Percentiles rank a stretch among this genome's conserved stretches.
Conservation (phyloP, 2,888 invertebrate genomes). For the Drosophila differens region DNA sequence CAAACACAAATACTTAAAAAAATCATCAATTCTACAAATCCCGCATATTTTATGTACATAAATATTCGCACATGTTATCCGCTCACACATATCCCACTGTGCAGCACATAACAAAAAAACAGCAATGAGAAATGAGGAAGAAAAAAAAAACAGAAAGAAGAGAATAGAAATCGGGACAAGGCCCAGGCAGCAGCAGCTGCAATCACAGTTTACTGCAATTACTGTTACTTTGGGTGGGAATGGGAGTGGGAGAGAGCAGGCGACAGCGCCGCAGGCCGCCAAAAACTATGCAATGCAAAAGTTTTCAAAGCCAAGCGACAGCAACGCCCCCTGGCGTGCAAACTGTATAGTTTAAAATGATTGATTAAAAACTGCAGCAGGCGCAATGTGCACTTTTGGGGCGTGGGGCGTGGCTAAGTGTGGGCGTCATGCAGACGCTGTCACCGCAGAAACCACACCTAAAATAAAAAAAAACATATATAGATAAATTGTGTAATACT, state of each 20-base stretch:
- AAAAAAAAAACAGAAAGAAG: neutral
- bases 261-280: slow-evolving; percentile 50
- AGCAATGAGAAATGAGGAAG: neutral
- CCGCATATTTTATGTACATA: neutral
- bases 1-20: neutral
- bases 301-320: slow-evolving; percentile 72
- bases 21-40: neutral
- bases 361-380: slow-evolving; percentile 69
- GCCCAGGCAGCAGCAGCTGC: slow-evolving; percentile 44
- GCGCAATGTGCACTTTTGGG: slow-evolving; percentile 34
- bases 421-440: slow-evolving; percentile 63
- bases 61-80: neutral
- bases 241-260: neutral
- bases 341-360: slow-evolving; percentile 68
- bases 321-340: slow-evolving; percentile 56
- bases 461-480: slow-evolving; percentile 59
- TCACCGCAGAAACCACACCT: slow-evolving; percentile 75
- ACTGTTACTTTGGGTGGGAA: neutral
- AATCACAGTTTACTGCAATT: slow-evolving; percentile 27
- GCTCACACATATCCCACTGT: slow-evolving; percentile 40
- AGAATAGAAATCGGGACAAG: slow-evolving; percentile 55
- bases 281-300: slow-evolving; percentile 68
- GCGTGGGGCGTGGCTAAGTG: slow-evolving; percentile 57
- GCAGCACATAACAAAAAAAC: slow-evolving; percentile 45
- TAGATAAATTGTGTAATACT: slow-evolving; percentile 73